Conservation (phyloP, 2,797 vertebrate genomes). For the Poeciliopsis turneri region DNA sequence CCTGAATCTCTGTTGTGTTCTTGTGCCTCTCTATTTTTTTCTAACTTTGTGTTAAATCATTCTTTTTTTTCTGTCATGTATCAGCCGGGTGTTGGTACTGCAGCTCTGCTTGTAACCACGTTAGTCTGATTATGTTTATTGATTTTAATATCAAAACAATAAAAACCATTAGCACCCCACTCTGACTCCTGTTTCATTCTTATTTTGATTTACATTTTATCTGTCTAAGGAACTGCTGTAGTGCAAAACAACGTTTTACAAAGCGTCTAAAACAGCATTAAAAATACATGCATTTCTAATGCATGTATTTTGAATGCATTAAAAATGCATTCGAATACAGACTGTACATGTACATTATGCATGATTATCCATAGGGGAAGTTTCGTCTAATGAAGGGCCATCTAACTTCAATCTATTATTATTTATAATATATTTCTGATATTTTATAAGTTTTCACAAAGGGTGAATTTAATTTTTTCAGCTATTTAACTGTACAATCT, state of each 20-base stretch:
- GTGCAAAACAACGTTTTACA: neutral
- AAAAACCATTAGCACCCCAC: slow-evolving; percentile 83
- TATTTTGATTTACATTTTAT: neutral
- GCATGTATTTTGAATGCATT: neutral
- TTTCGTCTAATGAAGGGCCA: neutral
- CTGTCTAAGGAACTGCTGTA: neutral
- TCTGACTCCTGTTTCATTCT: slow-evolving; percentile 17
- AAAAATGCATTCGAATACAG: neutral
- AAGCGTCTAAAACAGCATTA: neutral
- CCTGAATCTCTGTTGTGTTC: slow-evolving; percentile 73
- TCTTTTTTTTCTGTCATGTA: slow-evolving; percentile 76
- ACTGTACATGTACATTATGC: neutral
- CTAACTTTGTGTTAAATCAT: slow-evolving; percentile 62
- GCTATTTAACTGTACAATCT: neutral
- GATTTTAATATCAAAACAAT: slow-evolving; percentile 86
- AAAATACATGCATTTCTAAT: neutral
- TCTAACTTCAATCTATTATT: neutral
- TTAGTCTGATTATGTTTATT: slow-evolving; percentile 86
- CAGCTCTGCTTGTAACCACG: slow-evolving; percentile 86
- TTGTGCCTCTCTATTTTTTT: slow-evolving; percentile 77
- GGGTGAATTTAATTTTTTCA: neutral
- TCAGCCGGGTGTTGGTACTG: slow-evolving; percentile 84
- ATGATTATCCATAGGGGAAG: neutral
- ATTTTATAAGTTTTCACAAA: neutral
- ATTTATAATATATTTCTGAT: no score